A percentile compares a stretch with the other conserved stretches of the same genome.
Evolutionary conservation across 1,140 invertebrate species (phyloP).

Genomic region (Drosophila malerkotliana): DNA sequence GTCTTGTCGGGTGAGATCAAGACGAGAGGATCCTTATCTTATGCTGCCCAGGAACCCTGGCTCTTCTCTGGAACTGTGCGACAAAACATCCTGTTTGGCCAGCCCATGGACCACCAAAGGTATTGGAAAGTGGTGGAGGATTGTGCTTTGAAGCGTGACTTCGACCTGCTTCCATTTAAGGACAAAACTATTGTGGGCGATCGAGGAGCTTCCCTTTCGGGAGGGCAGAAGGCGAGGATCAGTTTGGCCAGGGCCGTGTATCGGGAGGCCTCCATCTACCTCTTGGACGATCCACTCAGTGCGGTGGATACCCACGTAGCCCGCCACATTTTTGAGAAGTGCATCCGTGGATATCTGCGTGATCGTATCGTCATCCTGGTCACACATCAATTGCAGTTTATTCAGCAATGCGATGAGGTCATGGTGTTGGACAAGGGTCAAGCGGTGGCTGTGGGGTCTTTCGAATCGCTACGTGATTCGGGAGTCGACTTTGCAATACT

Average conservation of each 20-base stretch:
- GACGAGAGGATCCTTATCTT: slow-evolving; percentile 91
- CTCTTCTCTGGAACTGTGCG: slow-evolving; percentile 90
- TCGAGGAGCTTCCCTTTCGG: slow-evolving; percentile 93
- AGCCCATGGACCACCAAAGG: slow-evolving; percentile 88
- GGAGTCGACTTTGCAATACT: slow-evolving; percentile 88
- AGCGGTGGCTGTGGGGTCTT: slow-evolving; percentile 86
- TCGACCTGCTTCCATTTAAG: slow-evolving; percentile 89
- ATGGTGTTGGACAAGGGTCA: slow-evolving; percentile 87
- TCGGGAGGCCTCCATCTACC: slow-evolving; percentile 91
- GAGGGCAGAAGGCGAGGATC: slow-evolving; percentile 95
- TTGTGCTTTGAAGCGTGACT: slow-evolving; percentile 91
- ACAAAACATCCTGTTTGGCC: slow-evolving; percentile 97
- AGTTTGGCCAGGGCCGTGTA: slow-evolving; percentile 94
- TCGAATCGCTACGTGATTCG: slow-evolving; percentile 86
- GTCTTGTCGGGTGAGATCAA: slow-evolving; percentile 87
- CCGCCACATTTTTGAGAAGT: slow-evolving; percentile 88
- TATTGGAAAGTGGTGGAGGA: slow-evolving; percentile 90
- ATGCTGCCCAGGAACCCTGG: slow-evolving; percentile 97
- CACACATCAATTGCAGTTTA: slow-evolving; percentile 95
- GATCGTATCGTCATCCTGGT: slow-evolving; percentile 89
- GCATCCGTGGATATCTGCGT: slow-evolving; percentile 88
- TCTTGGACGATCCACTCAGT: slow-evolving; percentile 93
- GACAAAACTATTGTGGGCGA: slow-evolving; percentile 95
- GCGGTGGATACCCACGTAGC: slow-evolving; percentile 91
- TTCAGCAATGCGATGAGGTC: slow-evolving; percentile 89